phyloP scores from a whole-genome alignment of 2,797 vertebrate species.

The Sebastes kiyomatsui region DNA sequence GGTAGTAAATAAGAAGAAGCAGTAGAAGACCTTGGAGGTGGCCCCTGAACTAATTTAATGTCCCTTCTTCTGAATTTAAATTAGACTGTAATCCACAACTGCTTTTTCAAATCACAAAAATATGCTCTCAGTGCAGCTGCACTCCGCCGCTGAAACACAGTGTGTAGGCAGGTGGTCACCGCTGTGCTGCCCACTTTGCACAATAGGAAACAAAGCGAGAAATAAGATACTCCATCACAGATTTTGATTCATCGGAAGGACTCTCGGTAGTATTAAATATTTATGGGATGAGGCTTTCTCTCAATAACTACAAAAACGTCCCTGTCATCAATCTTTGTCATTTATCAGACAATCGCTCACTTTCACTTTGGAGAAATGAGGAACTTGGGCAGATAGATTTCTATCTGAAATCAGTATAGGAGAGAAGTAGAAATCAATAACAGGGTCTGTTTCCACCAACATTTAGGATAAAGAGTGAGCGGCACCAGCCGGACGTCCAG shows the following conservation, averaged over 20 bases:
- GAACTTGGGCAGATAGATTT: slow-evolving; percentile 76
- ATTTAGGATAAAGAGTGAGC: slow-evolving; percentile 49
- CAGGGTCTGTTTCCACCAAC: slow-evolving; percentile 60
- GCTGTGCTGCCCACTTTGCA: slow-evolving; percentile 33
- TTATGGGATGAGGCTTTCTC: slow-evolving; percentile 68
- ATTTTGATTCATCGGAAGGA: slow-evolving; percentile 70
- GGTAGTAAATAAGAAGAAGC: slow-evolving; percentile 72
- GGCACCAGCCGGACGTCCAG: slow-evolving; percentile 51
- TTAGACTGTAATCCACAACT: slow-evolving; percentile 66
- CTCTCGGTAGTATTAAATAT: slow-evolving; percentile 73
- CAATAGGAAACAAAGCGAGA: slow-evolving; percentile 48
- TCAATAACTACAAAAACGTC: slow-evolving; percentile 68
- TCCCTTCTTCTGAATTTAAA: slow-evolving; percentile 72
- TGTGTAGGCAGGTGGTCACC: slow-evolving; percentile 17
- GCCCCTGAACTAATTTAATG: slow-evolving; percentile 74
- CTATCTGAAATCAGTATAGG: slow-evolving; percentile 72
- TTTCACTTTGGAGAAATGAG: slow-evolving; percentile 72
- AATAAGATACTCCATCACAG: slow-evolving; percentile 57
- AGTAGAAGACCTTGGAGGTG: slow-evolving; percentile 72
- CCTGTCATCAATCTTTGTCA: slow-evolving; percentile 74
- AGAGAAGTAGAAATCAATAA: slow-evolving; percentile 74
- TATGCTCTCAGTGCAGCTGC: slow-evolving; percentile 30
- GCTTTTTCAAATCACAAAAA: slow-evolving; percentile 63
- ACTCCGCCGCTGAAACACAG: background rate
- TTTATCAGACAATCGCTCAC: slow-evolving; percentile 59